phyloP scores from a whole-genome alignment of 2,113 vertebrate species.

The Neolamprologus brichardi region DNA sequence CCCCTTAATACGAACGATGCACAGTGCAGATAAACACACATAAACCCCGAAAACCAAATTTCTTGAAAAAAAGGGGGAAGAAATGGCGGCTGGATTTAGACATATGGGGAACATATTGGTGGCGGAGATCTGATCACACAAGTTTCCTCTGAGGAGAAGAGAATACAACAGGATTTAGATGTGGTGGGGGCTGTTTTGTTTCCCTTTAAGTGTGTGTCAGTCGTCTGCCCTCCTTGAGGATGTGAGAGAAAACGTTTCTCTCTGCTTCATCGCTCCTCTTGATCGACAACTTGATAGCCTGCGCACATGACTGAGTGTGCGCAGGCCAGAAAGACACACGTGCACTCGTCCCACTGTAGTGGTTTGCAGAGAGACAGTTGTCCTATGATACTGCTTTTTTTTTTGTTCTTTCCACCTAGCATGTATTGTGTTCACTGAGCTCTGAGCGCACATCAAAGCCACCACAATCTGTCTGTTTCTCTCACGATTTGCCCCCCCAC shows the following conservation, averaged over 20 bases:
- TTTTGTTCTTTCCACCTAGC: slow-evolving; percentile 23
- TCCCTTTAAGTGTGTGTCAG: slow-evolving; percentile 58
- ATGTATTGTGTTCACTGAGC: slow-evolving; percentile 55
- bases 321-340: slow-evolving; percentile 18
- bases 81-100: slow-evolving; percentile 33
- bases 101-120: slow-evolving; percentile 72
- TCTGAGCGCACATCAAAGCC: slow-evolving; percentile 58
- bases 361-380: slow-evolving; percentile 51
- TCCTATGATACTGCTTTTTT: slow-evolving; percentile 20
- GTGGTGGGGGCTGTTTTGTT: slow-evolving; percentile 63
- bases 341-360: slow-evolving; percentile 28
- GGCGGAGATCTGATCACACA: slow-evolving; percentile 45
- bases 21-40: neutral
- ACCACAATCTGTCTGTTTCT: slow-evolving; percentile 63
- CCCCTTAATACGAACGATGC: neutral
- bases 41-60: slow-evolving; percentile 29
- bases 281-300: slow-evolving; percentile 57
- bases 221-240: slow-evolving; percentile 43
- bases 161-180: slow-evolving; percentile 57
- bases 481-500: slow-evolving; percentile 34
- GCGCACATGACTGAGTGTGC: slow-evolving; percentile 50
- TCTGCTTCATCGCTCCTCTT: slow-evolving; percentile 46
- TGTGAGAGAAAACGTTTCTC: slow-evolving; percentile 29
- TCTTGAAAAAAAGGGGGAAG: slow-evolving; percentile 27
- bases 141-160: slow-evolving; percentile 19